Base-by-base conservation (phyloP, 2,113 vertebrate genomes). In the Cygnus buccinator region DNA sequence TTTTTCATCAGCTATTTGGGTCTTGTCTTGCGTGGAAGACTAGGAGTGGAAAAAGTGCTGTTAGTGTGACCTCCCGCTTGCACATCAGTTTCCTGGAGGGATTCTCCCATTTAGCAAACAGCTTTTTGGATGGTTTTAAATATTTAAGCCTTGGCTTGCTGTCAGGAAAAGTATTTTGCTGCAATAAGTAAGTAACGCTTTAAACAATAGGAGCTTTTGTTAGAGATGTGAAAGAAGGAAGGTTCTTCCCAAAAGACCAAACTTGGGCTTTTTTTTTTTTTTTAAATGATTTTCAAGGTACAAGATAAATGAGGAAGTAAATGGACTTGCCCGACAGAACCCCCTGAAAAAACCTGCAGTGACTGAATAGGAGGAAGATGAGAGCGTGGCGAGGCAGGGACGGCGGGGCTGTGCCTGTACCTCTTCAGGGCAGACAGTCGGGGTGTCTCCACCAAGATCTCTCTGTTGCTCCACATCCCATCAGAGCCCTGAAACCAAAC, bases 361-460 rank as follows among this genome's bases (percentile, higher is more conserved):
- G 70, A 31, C 63, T 39, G 63, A 80, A 44, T 0, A 48, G 43
- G 46, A 87, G 50, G 72, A 57, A 68, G 71, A 61, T 25, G 54
- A 83, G 78, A 58, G 11, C 16, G 61, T 68, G 73, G 1, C 6
- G 11, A 55, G 37, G 37, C 33, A 70, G 84, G 43, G 17, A 11
- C 2, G 28, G 33, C 23, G 66, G 73, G 57, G 20, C 66, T 3
- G 25, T 98, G 98, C 98, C 98, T 96, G 37, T 77, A 63, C 63
- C 97, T 95, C 31, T 93, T 96, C 82, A 94, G 87, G 15, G 84
- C 81, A 79, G 93, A 82, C 75, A 98, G 95, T 48, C 92, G 95
- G 22, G 98, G 94, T 3, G 99, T 98, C 87, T 99, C 98, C 81
- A 99, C 76, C 71, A 98, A 72, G 48, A 97, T 98, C 91, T 97